Evolutionary conservation across 1,140 invertebrate species (phyloP).

Genomic region (Lasaia peninsularis): DNA sequence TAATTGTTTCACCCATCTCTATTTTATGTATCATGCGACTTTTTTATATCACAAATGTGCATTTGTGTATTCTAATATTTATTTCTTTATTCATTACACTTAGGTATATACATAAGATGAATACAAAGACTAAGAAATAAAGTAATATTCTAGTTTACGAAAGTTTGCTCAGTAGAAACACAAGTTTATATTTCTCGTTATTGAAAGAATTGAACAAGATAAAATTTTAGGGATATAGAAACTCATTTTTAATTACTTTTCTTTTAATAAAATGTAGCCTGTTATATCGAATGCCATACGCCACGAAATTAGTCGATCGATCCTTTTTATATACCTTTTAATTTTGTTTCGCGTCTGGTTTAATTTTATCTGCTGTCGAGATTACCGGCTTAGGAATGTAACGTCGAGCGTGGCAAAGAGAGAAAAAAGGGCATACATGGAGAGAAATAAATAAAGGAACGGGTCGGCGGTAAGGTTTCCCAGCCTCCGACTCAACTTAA

Average conservation of each 20-base stretch:
- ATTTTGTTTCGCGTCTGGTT: slow-evolving; percentile 77
- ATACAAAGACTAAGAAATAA: too few species aligned
- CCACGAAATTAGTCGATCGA: slow-evolving; percentile 74
- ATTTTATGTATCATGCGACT: neutral
- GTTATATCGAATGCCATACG: slow-evolving; percentile 63
- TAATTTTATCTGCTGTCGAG: slow-evolving; percentile 75
- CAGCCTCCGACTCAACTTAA: slow-evolving; percentile 40
- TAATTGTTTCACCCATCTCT: neutral
- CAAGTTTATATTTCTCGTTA: too few species aligned
- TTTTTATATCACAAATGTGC: too few species aligned
- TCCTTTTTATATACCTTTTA: slow-evolving; percentile 73
- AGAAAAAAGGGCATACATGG: slow-evolving; percentile 64
- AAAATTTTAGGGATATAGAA: too few species aligned
- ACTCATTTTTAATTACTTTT: neutral
- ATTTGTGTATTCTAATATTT: too few species aligned
- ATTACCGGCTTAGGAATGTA: slow-evolving; percentile 76
- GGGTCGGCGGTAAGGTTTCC: slow-evolving; percentile 64
- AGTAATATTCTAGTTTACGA: too few species aligned
- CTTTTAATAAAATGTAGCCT: neutral
- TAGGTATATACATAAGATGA: too few species aligned
- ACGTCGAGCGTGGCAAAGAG: slow-evolving; percentile 60
- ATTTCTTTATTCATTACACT: too few species aligned
- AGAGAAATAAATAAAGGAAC: slow-evolving; percentile 74
- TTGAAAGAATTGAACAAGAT: too few species aligned
- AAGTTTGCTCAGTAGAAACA: too few species aligned